Percentiles rank a stretch among this genome's conserved stretches.
phyloP scores from a whole-genome alignment of 2,888 invertebrate species.

The Steinernema hermaphroditum region DNA sequence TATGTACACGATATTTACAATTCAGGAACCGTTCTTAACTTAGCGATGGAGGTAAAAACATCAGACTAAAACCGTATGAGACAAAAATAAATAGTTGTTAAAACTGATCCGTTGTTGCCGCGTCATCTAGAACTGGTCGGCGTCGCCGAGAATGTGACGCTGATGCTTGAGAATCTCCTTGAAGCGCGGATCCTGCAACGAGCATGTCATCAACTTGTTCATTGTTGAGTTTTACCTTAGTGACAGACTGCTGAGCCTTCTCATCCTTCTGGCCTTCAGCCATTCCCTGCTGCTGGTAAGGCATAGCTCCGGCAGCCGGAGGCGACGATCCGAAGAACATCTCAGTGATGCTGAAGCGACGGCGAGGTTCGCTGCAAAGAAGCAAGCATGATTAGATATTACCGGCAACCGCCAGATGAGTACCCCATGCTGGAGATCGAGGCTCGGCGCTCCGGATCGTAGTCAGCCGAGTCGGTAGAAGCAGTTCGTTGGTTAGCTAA shows the following conservation, averaged over 20 bases:
- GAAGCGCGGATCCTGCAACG: constrained; percentile 50
- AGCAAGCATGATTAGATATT: neutral
- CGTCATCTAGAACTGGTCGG: no score
- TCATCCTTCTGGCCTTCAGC: neutral
- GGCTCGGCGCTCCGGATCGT: constrained; percentile 26
- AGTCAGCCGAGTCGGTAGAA: constrained; percentile 35
- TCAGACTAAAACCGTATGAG: neutral
- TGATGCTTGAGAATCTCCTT: constrained; percentile 55
- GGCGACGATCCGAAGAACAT: constrained; percentile 36
- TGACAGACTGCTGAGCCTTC: constrained; percentile 2
- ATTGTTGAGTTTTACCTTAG: neutral
- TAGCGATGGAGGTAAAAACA: neutral
- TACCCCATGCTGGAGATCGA: constrained; percentile 30
- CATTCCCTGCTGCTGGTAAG: constrained; percentile 16
- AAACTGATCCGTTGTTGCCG: neutral
- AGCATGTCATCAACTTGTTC: neutral
- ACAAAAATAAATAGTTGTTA: neutral
- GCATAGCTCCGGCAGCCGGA: constrained; percentile 6
- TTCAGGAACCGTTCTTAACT: neutral
- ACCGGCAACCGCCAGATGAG: neutral
- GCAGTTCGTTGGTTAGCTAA: constrained; percentile 35
- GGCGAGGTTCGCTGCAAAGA: neutral
- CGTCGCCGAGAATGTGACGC: constrained; percentile 49
- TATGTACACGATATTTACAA: neutral
- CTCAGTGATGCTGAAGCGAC: constrained; percentile 40